These are phyloP conservation scores for Globicephala melas DNA, from an alignment of 2,113 vertebrate species.

Conservation along the genomic window DNA sequence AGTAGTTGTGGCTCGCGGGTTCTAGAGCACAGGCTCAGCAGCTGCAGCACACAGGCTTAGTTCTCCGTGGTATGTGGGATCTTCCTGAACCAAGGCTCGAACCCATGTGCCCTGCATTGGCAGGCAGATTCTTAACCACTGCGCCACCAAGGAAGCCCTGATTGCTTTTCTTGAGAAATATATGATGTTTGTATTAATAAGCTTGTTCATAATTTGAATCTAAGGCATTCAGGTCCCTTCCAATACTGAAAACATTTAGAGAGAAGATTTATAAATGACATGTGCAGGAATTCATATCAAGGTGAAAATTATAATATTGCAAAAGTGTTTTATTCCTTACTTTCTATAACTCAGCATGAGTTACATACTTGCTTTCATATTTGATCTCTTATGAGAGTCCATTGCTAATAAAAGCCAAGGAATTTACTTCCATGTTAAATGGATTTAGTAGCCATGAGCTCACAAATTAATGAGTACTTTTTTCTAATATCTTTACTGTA, in stretches of 20 bases:
- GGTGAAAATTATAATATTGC: background rate
- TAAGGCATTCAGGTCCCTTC: background rate
- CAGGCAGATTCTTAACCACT: too few relatives aligned
- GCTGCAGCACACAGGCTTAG: too few relatives aligned
- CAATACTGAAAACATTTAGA: background rate
- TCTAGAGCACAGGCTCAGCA: too few relatives aligned
- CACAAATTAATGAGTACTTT: background rate
- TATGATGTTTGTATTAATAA: background rate
- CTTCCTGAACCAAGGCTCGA: too few relatives aligned
- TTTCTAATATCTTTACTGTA: background rate
- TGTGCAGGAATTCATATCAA: background rate
- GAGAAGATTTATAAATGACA: constrained; percentile 14
- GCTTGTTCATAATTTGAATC: constrained; percentile 16
- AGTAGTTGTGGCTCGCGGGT: too few relatives aligned
- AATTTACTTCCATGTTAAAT: background rate
- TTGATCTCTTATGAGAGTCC: background rate
- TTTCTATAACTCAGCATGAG: background rate
- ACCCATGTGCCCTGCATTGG: too few relatives aligned
- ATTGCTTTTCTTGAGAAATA: constrained; percentile 20
- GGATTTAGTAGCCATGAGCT: background rate
- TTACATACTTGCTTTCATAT: background rate
- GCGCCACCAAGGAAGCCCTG: too few relatives aligned
- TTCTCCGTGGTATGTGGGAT: too few relatives aligned
- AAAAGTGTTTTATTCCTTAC: background rate
- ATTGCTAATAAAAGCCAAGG: background rate